Evolutionary conservation across 1,140 invertebrate genomes (phyloP), one percentile per base, ranked within the genome.

Genomic region (Tetraneura akinire): DNA sequence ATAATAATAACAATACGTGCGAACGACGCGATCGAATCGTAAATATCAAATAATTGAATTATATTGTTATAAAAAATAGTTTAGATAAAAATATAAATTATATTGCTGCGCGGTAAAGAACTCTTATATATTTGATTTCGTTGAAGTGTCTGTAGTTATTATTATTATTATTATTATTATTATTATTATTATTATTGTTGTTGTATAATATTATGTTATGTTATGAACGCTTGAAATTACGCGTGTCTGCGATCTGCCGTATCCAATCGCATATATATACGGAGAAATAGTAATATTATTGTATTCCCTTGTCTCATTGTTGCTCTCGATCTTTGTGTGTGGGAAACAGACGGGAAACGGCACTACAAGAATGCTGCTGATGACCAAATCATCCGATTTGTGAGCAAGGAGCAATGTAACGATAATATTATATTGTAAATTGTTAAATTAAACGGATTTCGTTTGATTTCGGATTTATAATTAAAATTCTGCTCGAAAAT

Each of bases 311-410:
- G 55, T 62, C 55, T 60, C 57, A 78, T 78, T 78, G 74, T 78
- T 78, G 42, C 74, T 29, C 16, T 23, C 13, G 21, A 76, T 76
- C 53, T 78, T 78, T 78, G 53, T 78, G 51, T 74, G 74, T 78
- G 74, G 55, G 74, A 78, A 78, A 78, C 32, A 29, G 74, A 78
- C 74, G 55, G 55, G 55, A 78, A 78, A 78, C 26, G 47, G 32
- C 55, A 60, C 55, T 55, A 16, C 21, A 47, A 37, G 74, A 78
- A 78, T 78, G 37, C 37, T 78, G 37, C 37, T 14, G 51, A 37
- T 37, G 18, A 47, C 42, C 55, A 26, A 62, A 62, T 62, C 42
- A n/a, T 57, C 14, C 26, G 55, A 62, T 62, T 60, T 60, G 55
- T 57, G 73, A 42, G n/a, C n/a, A n/a, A n/a, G n/a, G n/a, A n/a